phyloP scores from a whole-genome alignment of 2,797 vertebrate species.

The Clamator glandarius region DNA sequence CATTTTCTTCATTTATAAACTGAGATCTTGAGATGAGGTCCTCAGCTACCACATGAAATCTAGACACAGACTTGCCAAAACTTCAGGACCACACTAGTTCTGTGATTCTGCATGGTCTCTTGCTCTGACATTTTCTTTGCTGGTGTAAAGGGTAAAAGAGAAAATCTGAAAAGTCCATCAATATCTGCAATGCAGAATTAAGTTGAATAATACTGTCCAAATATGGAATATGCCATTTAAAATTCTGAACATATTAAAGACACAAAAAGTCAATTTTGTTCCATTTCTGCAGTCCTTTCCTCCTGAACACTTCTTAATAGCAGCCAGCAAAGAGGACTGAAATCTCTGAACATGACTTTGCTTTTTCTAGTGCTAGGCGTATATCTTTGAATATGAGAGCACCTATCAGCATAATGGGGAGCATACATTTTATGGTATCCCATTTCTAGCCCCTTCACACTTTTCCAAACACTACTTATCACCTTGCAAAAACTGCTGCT shows the following conservation, averaged over 20 bases:
- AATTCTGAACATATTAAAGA: background rate
- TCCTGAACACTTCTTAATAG: background rate
- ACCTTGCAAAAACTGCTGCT: background rate
- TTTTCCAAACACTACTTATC: constrained; percentile 7
- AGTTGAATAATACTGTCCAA: background rate
- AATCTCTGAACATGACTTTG: background rate
- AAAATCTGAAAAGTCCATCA: background rate
- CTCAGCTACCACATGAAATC: background rate
- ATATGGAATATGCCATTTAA: background rate
- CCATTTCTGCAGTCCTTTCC: background rate
- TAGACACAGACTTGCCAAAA: background rate
- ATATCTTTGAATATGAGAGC: background rate
- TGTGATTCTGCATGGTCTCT: background rate
- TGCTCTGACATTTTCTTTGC: background rate
- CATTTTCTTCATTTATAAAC: background rate
- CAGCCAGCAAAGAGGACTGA: constrained; percentile 9
- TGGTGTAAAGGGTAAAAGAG: background rate
- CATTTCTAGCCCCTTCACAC: background rate
- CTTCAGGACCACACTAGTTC: background rate
- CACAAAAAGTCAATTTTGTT: background rate
- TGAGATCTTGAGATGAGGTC: background rate
- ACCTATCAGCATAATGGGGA: constrained; percentile 33
- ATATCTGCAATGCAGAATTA: background rate
- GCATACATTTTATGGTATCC: constrained; percentile 35
- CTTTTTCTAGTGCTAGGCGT: constrained; percentile 1